Conservation (phyloP, 2,797 vertebrate species). For the Lophius americanus region DNA sequence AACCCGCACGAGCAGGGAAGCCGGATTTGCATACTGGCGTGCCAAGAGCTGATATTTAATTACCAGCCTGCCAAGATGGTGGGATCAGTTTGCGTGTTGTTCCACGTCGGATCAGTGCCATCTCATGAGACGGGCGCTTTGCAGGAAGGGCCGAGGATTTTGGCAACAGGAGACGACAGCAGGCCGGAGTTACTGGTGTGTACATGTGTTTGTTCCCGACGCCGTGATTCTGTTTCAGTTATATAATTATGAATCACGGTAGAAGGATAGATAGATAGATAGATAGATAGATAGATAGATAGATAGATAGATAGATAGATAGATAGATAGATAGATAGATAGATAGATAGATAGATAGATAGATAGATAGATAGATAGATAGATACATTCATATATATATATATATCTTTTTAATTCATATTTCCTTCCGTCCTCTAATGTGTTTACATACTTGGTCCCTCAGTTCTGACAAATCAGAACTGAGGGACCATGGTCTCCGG, state of each 20-base stretch:
- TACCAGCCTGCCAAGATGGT: slow-evolving; percentile 62
- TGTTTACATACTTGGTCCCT: slow-evolving; percentile 41
- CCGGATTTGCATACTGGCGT: slow-evolving; percentile 55
- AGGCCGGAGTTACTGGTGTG: slow-evolving; percentile 40
- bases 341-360: too few relatives aligned
- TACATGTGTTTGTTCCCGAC: slow-evolving; percentile 50
- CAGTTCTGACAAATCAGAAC: slow-evolving; percentile 23
- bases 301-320: too few relatives aligned
- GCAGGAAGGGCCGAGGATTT: slow-evolving; percentile 56
- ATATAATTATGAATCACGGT: slow-evolving; percentile 64
- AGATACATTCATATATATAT: too few relatives aligned
- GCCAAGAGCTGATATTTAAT: slow-evolving; percentile 78
- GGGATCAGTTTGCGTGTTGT: slow-evolving; percentile 57
- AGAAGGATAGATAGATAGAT: too few relatives aligned
- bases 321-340: too few relatives aligned
- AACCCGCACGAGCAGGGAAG: slow-evolving; percentile 11
- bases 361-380: too few relatives aligned
- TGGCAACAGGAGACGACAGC: slow-evolving; percentile 46
- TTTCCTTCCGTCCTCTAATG: slow-evolving; percentile 41
- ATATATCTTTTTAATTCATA: not conserved
- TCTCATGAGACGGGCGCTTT: slow-evolving; percentile 58
- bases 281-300: too few relatives aligned
- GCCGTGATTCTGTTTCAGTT: slow-evolving; percentile 49
- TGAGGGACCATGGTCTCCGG: slow-evolving; percentile 14
- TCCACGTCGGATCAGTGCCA: slow-evolving; percentile 61